phyloP scores from a whole-genome alignment of 2,113 vertebrate genomes.

The Sinocyclocheilus grahami region DNA sequence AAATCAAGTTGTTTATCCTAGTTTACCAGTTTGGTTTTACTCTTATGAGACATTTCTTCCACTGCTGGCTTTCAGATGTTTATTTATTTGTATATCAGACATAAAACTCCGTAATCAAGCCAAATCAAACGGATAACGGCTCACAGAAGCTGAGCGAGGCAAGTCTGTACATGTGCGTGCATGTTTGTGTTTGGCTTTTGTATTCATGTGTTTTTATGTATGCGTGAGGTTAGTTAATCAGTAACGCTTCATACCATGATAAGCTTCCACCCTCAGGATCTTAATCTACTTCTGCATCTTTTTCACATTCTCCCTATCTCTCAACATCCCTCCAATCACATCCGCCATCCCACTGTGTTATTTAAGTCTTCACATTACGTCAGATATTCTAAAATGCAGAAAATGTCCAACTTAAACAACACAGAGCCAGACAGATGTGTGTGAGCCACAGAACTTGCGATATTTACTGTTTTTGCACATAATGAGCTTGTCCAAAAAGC shows the following conservation, averaged over 20 bases:
- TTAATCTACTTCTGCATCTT: conserved; percentile 17
- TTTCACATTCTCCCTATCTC: background rate
- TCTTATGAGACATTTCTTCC: conserved; percentile 10
- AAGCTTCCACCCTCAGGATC: conserved; percentile 13
- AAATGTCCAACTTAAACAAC: conserved; percentile 43
- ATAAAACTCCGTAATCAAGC: background rate
- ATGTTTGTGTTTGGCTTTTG: background rate
- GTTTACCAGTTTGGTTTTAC: background rate
- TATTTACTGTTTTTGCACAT: conserved; percentile 19
- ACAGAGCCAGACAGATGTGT: conserved; percentile 30
- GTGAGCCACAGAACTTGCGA: conserved; percentile 4
- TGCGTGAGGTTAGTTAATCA: conserved; percentile 19
- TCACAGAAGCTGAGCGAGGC: background rate
- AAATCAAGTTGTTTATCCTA: conserved; percentile 9
- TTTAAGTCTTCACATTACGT: conserved; percentile 37
- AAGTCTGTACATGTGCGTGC: background rate
- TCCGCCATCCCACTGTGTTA: conserved; percentile 29
- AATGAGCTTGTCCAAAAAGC: conserved; percentile 31
- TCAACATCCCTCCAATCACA: conserved; percentile 14
- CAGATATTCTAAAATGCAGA: conserved; percentile 31
- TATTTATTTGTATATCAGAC: conserved; percentile 19
- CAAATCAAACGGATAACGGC: background rate
- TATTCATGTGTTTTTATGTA: background rate
- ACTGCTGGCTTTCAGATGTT: background rate
- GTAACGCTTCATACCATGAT: conserved; percentile 9